Base-by-base conservation (phyloP, 2,888 invertebrate species). In the Acrobeloides nanus region DNA sequence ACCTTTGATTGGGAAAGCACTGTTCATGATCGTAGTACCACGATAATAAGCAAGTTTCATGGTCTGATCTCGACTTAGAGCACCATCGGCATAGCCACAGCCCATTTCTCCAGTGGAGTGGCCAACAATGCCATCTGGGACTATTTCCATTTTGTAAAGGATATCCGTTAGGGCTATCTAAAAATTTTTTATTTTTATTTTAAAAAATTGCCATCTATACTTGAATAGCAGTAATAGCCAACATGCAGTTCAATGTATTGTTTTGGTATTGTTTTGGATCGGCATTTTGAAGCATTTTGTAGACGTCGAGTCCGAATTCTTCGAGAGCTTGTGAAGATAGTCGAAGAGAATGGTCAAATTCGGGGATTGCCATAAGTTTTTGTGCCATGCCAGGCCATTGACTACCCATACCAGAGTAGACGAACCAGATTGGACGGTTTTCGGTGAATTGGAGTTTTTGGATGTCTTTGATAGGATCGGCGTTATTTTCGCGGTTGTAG, bases 401-500 rank as follows among this genome's bases (percentile, higher is more conserved):
- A 33, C 87, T 85, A 12, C 95, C 95, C 95, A 97, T 95, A 51
- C 97, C 97, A 37, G 90, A 85, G 78, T 89, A 95, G 55, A 95
- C 82, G 76, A 83, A 95, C 88, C 92, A 95, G 46, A 93, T 78
- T 1, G 92, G 74, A 34, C 74, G 59, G 21, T 59, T 55, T 39
- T 71, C 71, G 20, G 68, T 71, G 53, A 71, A 66, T 31, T 66
- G 52, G 21, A 66, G 53, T 52, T 69, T 72, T 47, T 67, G 59
- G 40, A 73, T 55, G 35, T 66, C 64, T 38, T 55, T 58, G 42
- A 68, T n/a, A 12, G 58, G 53, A 17, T 62, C 51, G 1, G 48
- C 43, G 6, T 41, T 38, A 23, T 57, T 57, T 31, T 79, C 77
- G 26, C 80, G 80, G 53, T 82, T 82, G 26, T 89, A 76, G 43